Conservation (phyloP, 2,797 vertebrate species). For the Periophthalmus magnuspinnatus region DNA sequence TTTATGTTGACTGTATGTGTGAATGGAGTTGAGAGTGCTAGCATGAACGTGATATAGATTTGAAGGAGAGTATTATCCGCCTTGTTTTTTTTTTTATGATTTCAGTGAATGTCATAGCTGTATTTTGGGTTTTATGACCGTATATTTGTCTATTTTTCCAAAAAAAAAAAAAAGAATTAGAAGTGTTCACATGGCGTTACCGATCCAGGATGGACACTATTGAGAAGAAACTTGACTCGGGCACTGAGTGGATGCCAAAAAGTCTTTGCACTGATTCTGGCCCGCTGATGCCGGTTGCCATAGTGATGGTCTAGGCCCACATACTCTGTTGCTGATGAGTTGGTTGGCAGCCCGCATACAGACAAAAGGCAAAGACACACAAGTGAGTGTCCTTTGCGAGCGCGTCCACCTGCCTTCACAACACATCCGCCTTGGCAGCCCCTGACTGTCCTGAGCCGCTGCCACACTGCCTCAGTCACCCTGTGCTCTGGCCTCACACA, state of each 20-base stretch:
- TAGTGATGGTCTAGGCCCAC: slow-evolving; percentile 65
- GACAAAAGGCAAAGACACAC: slow-evolving; percentile 76
- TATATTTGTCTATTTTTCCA: slow-evolving; percentile 67
- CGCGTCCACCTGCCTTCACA: slow-evolving; percentile 71
- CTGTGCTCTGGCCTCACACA: slow-evolving; percentile 37
- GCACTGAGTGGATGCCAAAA: slow-evolving; percentile 60
- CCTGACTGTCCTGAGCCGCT: slow-evolving; percentile 67
- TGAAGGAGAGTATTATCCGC: slow-evolving; percentile 35
- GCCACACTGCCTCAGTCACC: slow-evolving; percentile 64
- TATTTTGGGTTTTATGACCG: slow-evolving; percentile 54
- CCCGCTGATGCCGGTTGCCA: slow-evolving; percentile 67
- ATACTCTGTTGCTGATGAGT: slow-evolving; percentile 67
- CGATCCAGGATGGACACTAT: slow-evolving; percentile 58
- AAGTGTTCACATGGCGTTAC: slow-evolving; percentile 48
- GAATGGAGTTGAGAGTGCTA: slow-evolving; percentile 31
- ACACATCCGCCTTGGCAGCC: slow-evolving; percentile 73
- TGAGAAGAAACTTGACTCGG: slow-evolving; percentile 60
- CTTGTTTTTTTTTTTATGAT: slow-evolving; percentile 38
- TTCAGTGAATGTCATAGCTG: slow-evolving; percentile 58
- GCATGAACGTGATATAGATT: slow-evolving; percentile 29
- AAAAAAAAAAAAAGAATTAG: slow-evolving; percentile 21
- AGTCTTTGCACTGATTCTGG: slow-evolving; percentile 68
- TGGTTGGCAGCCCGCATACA: slow-evolving; percentile 70
- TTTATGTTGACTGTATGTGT: slow-evolving; percentile 45
- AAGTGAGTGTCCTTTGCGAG: slow-evolving; percentile 67